These are phyloP conservation scores for Delia radicum DNA, from an alignment of 1,140 invertebrate species.

Conservation along the genomic window DNA sequence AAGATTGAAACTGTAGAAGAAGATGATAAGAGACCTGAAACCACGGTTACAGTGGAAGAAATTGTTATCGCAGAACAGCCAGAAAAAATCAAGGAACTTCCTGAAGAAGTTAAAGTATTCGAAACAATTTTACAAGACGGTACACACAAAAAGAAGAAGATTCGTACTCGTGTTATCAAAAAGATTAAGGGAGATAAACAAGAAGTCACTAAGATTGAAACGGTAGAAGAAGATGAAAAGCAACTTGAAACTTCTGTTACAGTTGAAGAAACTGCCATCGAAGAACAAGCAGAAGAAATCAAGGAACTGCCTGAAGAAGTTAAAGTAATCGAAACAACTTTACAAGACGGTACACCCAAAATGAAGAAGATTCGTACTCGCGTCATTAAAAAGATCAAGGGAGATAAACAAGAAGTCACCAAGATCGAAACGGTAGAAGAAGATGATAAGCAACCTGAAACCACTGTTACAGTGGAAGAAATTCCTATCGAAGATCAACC, in stretches of 20 bases:
- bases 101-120: neutral
- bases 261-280: conserved; percentile 29
- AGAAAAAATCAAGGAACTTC: neutral
- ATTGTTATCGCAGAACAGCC: neutral
- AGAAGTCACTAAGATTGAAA: conserved; percentile 5
- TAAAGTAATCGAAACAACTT: neutral
- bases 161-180: neutral
- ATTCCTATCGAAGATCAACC: conserved; percentile 32
- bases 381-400: conserved; percentile 52
- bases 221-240: neutral
- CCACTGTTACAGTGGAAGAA: conserved; percentile 48
- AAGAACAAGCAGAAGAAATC: conserved; percentile 31
- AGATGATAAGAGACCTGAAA: neutral
- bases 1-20: conserved; percentile 1
- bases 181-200: neutral
- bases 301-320: conserved; percentile 40
- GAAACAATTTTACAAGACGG: neutral
- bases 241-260: conserved; percentile 26
- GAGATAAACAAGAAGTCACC: conserved; percentile 52
- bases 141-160: neutral
- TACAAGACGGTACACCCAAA: neutral
- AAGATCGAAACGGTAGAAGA: conserved; percentile 57
- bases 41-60: neutral
- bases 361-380: conserved; percentile 48
- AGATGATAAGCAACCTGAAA: conserved; percentile 53